phyloP scores from a whole-genome alignment of 2,888 invertebrate genomes.

The Parnassius apollo region DNA sequence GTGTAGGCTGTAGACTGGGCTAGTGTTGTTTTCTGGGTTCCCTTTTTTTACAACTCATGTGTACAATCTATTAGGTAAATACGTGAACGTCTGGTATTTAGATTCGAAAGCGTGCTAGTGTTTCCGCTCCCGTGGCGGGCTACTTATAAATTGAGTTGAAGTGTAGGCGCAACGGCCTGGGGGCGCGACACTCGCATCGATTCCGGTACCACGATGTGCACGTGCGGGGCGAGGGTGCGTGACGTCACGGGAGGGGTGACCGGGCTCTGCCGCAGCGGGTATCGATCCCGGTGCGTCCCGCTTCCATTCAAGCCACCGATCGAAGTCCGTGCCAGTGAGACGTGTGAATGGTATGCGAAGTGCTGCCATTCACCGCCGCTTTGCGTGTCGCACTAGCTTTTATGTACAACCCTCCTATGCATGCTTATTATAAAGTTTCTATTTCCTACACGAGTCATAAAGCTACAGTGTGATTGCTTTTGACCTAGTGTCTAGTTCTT shows the following conservation, averaged over 20 bases:
- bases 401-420: constrained; percentile 29
- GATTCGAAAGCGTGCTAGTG: background rate
- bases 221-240: constrained; percentile 39
- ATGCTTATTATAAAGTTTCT: constrained; percentile 17
- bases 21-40: background rate
- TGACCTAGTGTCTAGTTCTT: background rate
- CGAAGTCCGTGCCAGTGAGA: constrained; percentile 36
- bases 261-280: constrained; percentile 44
- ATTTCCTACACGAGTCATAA: background rate
- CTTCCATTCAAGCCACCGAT: constrained; percentile 47
- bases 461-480: background rate
- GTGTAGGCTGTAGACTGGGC: too few relatives aligned
- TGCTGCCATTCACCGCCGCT: constrained; percentile 25
- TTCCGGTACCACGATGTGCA: constrained; percentile 42
- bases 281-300: constrained; percentile 41
- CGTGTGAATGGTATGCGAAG: constrained; percentile 31
- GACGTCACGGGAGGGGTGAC: constrained; percentile 51
- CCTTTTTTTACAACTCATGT: background rate
- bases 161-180: background rate
- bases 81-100: background rate
- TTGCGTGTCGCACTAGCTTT: constrained; percentile 2
- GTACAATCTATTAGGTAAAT: background rate
- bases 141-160: constrained; percentile 6
- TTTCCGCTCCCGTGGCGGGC: background rate
- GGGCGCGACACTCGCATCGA: constrained; percentile 40